Evolutionary conservation across 2,888 invertebrate species (phyloP).

Genomic region (Ormyrus thymus): DNA sequence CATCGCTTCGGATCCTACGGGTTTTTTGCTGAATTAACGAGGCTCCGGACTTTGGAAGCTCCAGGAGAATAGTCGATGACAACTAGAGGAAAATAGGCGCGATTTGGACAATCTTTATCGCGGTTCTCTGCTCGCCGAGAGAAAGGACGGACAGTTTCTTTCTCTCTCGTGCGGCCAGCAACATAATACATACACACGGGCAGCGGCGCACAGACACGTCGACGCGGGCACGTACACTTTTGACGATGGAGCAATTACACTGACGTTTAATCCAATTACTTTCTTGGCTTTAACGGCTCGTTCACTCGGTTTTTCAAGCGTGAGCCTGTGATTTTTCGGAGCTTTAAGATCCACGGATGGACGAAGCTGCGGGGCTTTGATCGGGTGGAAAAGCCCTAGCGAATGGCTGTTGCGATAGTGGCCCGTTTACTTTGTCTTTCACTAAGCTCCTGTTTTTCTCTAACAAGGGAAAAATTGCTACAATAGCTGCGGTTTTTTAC

Average conservation of each 20-base stretch:
- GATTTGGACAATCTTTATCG: no score
- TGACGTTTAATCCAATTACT: conserved; percentile 12
- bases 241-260: conserved; percentile 14
- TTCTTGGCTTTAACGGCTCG: background rate
- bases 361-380: no score
- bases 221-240: background rate
- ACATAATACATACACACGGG: conserved; percentile 5
- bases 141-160: background rate
- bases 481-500: background rate
- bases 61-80: no score
- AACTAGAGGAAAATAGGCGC: no score
- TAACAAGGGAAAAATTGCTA: conserved; percentile 2
- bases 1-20: background rate
- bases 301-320: background rate
- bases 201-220: no score
- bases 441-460: conserved; percentile 12
- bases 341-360: no score
- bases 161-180: conserved; percentile 15
- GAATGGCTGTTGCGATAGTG: conserved; percentile 1
- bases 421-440: conserved; percentile 28
- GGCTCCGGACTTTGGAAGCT: background rate
- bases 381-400: no score
- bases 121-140: no score
- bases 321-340: no score
- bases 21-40: background rate